phyloP scores from a whole-genome alignment of 1,140 invertebrate genomes.

The Sitophilus oryzae region DNA sequence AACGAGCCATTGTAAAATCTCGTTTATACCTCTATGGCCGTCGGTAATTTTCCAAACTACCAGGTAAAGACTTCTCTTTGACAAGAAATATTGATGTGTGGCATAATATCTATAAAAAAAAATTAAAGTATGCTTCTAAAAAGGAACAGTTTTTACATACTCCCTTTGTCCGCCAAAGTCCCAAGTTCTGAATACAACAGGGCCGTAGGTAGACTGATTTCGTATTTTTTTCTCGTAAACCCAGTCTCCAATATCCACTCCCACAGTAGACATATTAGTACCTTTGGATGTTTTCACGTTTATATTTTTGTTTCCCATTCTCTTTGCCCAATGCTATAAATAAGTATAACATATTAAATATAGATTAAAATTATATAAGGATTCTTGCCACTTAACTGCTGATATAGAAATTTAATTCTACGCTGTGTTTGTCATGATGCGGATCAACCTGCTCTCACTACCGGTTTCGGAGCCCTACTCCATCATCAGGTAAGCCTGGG shows the following conservation, averaged over 20 bases:
- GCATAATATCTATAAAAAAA: constrained; percentile 70
- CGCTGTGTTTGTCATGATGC: no score
- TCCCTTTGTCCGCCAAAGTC: constrained; percentile 98
- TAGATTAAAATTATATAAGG: no score
- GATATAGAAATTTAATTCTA: no score
- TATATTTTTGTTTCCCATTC: constrained; percentile 85
- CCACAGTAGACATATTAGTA: constrained; percentile 88
- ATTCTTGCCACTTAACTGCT: no score
- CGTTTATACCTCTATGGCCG: constrained; percentile 83
- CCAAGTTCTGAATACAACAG: constrained; percentile 96
- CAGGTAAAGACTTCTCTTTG: constrained; percentile 89
- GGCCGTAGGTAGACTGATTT: constrained; percentile 64
- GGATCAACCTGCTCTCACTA: no score
- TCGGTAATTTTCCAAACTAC: constrained; percentile 94
- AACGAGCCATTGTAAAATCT: constrained; percentile 91
- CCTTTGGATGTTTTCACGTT: constrained; percentile 69
- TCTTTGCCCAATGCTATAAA: constrained; percentile 80
- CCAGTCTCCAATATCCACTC: constrained; percentile 95
- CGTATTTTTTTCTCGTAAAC: constrained; percentile 76
- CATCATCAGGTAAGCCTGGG: no score
- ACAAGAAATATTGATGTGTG: constrained; percentile 97
- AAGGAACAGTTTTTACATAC: constrained; percentile 39
- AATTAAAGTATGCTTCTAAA: neutral
- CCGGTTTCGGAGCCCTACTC: no score
- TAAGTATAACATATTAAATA: constrained; percentile 7